phyloP scores from a whole-genome alignment of 2,113 vertebrate species.

The Motacilla tschutschensis region DNA sequence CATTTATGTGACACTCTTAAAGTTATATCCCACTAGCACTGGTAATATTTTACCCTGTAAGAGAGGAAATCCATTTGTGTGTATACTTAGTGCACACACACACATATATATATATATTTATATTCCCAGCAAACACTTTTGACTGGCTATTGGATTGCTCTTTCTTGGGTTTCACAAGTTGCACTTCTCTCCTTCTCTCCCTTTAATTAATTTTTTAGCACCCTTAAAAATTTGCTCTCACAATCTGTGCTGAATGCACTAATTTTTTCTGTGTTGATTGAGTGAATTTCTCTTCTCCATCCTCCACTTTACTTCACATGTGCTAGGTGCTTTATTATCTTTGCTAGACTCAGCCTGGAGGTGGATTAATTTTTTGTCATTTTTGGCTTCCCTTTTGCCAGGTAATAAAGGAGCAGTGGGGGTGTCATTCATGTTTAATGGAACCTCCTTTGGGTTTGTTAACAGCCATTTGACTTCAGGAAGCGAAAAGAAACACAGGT shows the following conservation, averaged over 20 bases:
- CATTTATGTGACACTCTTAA: background rate
- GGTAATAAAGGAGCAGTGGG: slow-evolving; percentile 97
- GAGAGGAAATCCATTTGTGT: background rate
- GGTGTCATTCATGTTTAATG: slow-evolving; percentile 97
- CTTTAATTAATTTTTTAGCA: background rate
- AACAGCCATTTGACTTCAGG: slow-evolving; percentile 98
- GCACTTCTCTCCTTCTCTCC: slow-evolving; percentile 9
- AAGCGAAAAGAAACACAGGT: slow-evolving; percentile 96
- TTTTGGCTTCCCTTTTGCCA: slow-evolving; percentile 48
- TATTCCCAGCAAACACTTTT: background rate
- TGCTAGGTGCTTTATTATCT: background rate
- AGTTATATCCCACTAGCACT: background rate
- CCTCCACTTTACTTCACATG: background rate
- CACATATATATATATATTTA: background rate
- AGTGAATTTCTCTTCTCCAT: background rate
- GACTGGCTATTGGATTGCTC: background rate
- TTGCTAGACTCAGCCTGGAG: background rate
- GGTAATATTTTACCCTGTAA: background rate
- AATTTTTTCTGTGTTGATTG: background rate
- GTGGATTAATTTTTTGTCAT: background rate
- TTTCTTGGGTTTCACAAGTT: slow-evolving; percentile 4
- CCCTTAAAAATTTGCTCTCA: slow-evolving; percentile 2
- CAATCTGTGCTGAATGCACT: background rate
- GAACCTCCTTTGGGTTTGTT: slow-evolving; percentile 95
- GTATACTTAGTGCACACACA: background rate